Evolutionary conservation across 2,797 vertebrate genomes (phyloP).

Genomic region (Lepus townsendii): DNA sequence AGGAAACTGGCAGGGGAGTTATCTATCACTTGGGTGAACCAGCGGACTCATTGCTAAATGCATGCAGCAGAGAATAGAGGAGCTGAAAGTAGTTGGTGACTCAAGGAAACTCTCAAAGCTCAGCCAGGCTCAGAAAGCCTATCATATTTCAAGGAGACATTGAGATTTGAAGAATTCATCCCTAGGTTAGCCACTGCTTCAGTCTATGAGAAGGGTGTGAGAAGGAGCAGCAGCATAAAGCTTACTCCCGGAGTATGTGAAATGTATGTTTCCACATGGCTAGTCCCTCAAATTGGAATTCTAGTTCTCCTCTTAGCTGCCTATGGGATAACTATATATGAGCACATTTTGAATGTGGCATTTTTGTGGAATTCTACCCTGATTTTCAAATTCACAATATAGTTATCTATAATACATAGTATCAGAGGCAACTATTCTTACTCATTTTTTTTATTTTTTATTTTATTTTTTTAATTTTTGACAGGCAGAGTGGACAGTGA

Average conservation of each 20-base stretch:
- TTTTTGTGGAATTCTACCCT: neutral
- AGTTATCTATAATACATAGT: neutral
- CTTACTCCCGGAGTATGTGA: neutral
- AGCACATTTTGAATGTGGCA: neutral
- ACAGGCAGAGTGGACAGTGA: no score
- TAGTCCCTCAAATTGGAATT: neutral
- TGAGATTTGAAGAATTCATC: neutral
- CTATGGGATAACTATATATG: neutral
- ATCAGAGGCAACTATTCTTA: conserved; percentile 8
- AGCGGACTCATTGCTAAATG: neutral
- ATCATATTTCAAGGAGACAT: neutral
- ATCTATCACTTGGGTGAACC: neutral
- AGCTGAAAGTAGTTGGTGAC: neutral
- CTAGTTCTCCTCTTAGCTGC: neutral
- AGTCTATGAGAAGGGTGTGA: neutral
- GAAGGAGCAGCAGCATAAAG: neutral
- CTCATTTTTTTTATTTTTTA: neutral
- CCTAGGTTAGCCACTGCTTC: neutral
- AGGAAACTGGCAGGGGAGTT: neutral
- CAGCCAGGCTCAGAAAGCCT: neutral
- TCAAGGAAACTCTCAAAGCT: neutral
- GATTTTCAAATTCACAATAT: neutral
- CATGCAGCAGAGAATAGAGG: neutral
- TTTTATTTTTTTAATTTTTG: no score
- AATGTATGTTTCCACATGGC: neutral